Evolutionary conservation across 2,797 vertebrate species (phyloP), one percentile per base, ranked within the genome.

Genomic region (Scarus forsteni): DNA sequence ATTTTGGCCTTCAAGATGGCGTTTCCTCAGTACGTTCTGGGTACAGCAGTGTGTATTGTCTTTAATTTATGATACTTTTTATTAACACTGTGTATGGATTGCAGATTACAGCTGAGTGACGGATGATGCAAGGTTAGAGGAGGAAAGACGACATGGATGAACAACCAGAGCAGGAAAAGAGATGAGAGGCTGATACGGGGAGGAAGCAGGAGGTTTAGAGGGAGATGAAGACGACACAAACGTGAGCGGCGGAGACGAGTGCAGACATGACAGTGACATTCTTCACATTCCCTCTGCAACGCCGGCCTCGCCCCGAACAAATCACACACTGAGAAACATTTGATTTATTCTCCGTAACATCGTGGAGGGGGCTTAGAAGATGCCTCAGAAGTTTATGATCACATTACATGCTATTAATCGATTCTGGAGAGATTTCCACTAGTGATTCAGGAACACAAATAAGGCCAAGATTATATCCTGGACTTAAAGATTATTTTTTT

Each of bases 201-300:
- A 8, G 14, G 13, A 7, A 48, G 44, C 16, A 12, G 10, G 7
- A 49, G 61, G 27, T 49, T 34, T 34, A 27, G 8, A 34, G 27
- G 16, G 55, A 60, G 19, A 51, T 1, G 2, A 27, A 49, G 60
- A 10, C 13, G 53, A 71, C 53, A n/a, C 55, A 15, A 19, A 27
- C 7, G 49, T 5, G 52, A 66, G 63, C 46, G 0, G 50, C 48
- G 7, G 70, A 60, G 73, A 76, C 88, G 44, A 83, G 90, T 84
- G 63, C 69, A 67, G 88, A 83, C 90, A 87, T 11, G 88, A 79
- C 69, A 36, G 58, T 5, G 60, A 66, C 83, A 91, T 91, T 89
- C 88, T 81, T 77, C 65, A 38, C 60, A 77, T 86, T 68, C 72
- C 38, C 60, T 1, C 60, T 1, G 16, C 0, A 14, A 10, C 10